Base-by-base conservation (phyloP, 2,797 vertebrate genomes). In the Centropyge bicolor region DNA sequence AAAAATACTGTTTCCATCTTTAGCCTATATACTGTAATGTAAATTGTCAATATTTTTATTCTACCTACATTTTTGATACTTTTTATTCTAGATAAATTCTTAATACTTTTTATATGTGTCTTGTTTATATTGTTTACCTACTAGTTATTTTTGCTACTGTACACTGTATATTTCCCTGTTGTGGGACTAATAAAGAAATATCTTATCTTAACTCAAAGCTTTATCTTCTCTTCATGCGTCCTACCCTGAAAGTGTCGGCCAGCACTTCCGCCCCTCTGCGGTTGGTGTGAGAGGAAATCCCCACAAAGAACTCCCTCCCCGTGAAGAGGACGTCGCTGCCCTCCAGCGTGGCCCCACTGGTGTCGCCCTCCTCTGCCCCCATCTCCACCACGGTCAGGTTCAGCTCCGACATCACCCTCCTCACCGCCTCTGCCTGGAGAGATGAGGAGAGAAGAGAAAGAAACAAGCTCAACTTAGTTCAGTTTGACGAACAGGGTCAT, bases 241-340 rank as follows among this genome's bases (percentile, higher is more conserved):
- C 95, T 82, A 98, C 97, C 93, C 94, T 95, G 91, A 98, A 98
- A 0, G 97, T 96, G 88, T 98, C 96, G 0, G 97, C 97, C 78
- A 98, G 95, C 70, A 97, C 94, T 85, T 98, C 96, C 0, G 97
- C 97, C 67, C 97, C 97, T 68, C 93, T 92, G 86, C 94, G 96
- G 93, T 97, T 98, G 85, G 97, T 98, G 95, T 97, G 95, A 65
- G 96, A 96, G 16, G 97, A 98, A 80, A 98, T 94, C 20, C 97
- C 97, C 36, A 98, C 96, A 3, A 98, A 98, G 92, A 98, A 98
- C 89, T 98, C 97, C 74, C 94, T 95, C 57, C 97, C 97, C 0
- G 97, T 98, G 92, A 98, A 98, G 51, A 98, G 95, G 38, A 98
- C 93, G 17, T 98, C 97, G 1, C 96, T 97, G 88, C 97, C 97